Evolutionary conservation across 2,888 invertebrate species (phyloP).

Genomic region (Pheosia tremula): DNA sequence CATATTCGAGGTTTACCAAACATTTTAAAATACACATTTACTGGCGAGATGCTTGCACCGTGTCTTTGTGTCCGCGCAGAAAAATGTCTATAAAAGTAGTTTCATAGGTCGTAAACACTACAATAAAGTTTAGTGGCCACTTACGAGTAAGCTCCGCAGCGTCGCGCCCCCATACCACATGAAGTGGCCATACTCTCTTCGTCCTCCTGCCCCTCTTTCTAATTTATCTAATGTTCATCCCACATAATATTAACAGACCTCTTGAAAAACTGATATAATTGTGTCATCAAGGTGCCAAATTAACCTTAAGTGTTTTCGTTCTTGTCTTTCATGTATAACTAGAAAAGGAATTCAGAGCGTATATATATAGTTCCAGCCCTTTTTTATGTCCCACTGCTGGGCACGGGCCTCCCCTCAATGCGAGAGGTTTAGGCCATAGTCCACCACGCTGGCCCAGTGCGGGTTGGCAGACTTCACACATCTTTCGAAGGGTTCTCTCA

Average conservation of each 20-base stretch:
- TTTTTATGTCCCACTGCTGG: no score
- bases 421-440: no score
- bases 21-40: constrained; percentile 2
- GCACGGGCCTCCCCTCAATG: no score
- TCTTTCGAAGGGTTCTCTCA: no score
- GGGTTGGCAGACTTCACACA: no score
- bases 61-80: background rate
- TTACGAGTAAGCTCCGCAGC: constrained; percentile 1
- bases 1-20: background rate
- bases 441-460: no score
- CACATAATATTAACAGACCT: background rate
- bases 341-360: no score
- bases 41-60: background rate
- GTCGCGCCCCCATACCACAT: constrained; percentile 12
- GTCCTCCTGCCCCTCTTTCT: constrained; percentile 43
- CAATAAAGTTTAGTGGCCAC: constrained; percentile 9
- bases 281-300: background rate
- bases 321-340: no score
- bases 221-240: constrained; percentile 55
- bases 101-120: constrained; percentile 8
- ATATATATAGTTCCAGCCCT: no score
- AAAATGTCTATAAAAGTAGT: constrained; percentile 6
- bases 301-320: no score
- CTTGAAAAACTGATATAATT: background rate
- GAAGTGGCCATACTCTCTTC: constrained; percentile 18